Conservation (phyloP, 2,113 vertebrate genomes). For the Eurystomus gularis region DNA sequence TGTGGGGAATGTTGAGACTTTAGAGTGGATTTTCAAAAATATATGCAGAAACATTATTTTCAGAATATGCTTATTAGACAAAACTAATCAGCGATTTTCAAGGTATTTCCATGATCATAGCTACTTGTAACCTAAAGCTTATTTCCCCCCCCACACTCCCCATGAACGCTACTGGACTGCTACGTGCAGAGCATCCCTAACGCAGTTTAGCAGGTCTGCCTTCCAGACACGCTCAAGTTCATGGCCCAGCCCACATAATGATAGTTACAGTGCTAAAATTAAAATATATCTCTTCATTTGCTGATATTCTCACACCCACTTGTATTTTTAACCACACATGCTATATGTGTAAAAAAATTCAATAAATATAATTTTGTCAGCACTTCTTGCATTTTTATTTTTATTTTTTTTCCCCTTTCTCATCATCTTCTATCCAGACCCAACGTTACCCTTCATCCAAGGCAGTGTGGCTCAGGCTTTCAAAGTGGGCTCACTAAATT, state of each 20-base stretch:
- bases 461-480: accelerated
- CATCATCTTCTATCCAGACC: not conserved
- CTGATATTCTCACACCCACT: not conserved
- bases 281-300: not conserved
- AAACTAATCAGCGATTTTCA: slow-evolving; percentile 11
- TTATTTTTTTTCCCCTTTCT: not conserved
- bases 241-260: not conserved
- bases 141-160: not conserved
- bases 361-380: not conserved
- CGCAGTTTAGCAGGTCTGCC: not conserved
- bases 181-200: not conserved
- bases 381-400: not conserved
- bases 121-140: not conserved
- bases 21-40: not conserved
- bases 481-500: not conserved
- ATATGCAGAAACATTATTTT: not conserved
- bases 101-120: not conserved
- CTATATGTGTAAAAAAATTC: not conserved
- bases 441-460: not conserved
- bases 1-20: not conserved
- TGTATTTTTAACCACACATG: not conserved
- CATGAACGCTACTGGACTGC: not conserved
- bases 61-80: not conserved
- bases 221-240: not conserved
- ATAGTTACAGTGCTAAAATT: not conserved